phyloP scores from a whole-genome alignment of 2,113 vertebrate genomes.

The zebrafish (Danio rerio) region DNA sequence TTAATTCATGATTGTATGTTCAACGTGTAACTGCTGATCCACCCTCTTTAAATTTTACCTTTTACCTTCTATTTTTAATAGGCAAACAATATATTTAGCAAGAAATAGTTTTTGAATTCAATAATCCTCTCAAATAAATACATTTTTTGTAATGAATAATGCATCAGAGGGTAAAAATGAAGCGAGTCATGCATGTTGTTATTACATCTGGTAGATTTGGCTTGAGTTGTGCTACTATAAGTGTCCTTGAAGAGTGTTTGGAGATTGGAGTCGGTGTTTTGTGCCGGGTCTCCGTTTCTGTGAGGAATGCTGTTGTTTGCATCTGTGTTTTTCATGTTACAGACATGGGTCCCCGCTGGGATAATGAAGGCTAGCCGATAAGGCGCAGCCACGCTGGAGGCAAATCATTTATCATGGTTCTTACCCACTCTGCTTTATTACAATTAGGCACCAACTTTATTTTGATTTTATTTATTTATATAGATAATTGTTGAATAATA shows the following conservation, averaged over 20 bases:
- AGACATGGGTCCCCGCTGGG: constrained; percentile 83
- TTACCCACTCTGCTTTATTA: constrained; percentile 79
- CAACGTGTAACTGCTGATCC: neutral
- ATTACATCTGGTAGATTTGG: neutral
- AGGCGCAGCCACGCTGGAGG: constrained; percentile 81
- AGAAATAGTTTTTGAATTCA: neutral
- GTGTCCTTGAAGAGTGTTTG: constrained; percentile 15
- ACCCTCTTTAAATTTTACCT: neutral
- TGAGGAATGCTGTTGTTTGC: constrained; percentile 84
- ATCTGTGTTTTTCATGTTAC: constrained; percentile 85
- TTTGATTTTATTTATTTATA: constrained; percentile 50
- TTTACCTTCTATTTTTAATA: neutral
- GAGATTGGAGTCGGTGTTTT: constrained; percentile 60
- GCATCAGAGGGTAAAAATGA: neutral
- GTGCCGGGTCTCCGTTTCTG: constrained; percentile 70
- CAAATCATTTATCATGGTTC: constrained; percentile 82
- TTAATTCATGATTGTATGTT: neutral
- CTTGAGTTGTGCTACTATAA: neutral
- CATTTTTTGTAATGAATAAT: neutral
- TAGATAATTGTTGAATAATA: constrained; percentile 50
- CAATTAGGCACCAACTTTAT: constrained; percentile 73
- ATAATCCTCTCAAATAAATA: neutral
- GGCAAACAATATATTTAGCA: neutral
- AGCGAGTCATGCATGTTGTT: neutral
- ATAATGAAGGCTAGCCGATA: constrained; percentile 85